Evolutionary conservation across 2,888 invertebrate species (phyloP), one percentile per base, ranked within the genome.

Genomic region (Alentia gelatinosa): DNA sequence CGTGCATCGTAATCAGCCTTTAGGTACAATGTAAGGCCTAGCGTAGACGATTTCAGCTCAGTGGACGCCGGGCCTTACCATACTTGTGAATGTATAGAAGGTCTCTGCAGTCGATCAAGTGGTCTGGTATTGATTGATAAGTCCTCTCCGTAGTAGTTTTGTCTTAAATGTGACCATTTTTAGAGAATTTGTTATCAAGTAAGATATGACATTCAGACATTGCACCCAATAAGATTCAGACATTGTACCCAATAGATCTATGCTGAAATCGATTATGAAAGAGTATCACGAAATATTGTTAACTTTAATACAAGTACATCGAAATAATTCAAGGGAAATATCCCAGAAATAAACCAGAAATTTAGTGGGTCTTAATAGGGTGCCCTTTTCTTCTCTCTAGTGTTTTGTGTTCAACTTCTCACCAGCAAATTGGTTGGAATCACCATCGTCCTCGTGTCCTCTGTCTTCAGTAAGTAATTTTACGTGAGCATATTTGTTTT

Each of bases 381-480:
- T 7, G 5, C 7, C 33, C 39, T 33, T 83, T 30, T 1, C 15
- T 40, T 83, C 12, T 50, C 23, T 83, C 40, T 30, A 83, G 83
- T 83, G 23, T 23, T 23, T 9, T 83, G 83, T 19, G 37, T 40
- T 35, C 83, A 83, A 40, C 83, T 83, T 15, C 26, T 83, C 9
- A 3, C 30, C 9, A 83, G 83, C 83, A 83, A 40, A 26, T 23
- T 83, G n/a, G 39, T 83, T 1, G 83, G 83, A 19, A 23, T 83
- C 40, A 23, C 83, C 39, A 37, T 83, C 37, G 26, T 83, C 39
- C 83, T 83, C 0, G 1, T 83, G 1, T 83, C 39, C 3, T 83
- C 83, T n/a, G 39, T 83, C 15, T 83, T 37, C 37, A 83, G 83
- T 83, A 83, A 83, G 83, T 83, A 30, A 30, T 63, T 47, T 7